Percentiles rank a stretch among this genome's conserved stretches.
Conservation (phyloP, 2,888 invertebrate genomes). For the Calameuta idolon region DNA sequence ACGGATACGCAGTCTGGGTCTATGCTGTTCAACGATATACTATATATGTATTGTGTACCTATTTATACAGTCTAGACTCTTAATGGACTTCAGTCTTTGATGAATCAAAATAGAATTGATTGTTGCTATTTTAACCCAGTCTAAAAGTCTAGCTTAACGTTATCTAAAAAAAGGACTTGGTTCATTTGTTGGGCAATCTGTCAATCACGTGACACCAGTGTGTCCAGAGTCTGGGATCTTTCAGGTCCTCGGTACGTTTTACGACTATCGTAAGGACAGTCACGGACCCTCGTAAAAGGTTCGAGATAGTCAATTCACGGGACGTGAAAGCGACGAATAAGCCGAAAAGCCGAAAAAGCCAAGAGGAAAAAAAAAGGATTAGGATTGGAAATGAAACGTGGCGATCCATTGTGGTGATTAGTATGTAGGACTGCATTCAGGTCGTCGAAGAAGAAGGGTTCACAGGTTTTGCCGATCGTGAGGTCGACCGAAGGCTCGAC, state of each 20-base stretch:
- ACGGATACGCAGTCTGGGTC: background rate
- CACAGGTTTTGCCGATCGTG: conserved; percentile 34
- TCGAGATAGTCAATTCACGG: background rate
- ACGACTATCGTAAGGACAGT: background rate
- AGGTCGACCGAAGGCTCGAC: conserved; percentile 22
- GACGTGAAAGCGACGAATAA: background rate
- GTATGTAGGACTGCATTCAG: conserved; percentile 28
- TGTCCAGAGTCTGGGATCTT: background rate
- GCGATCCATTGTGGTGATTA: conserved; percentile 19
- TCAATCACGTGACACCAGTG: background rate
- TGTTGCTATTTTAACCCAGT: background rate
- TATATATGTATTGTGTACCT: background rate
- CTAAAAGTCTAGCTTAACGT: background rate
- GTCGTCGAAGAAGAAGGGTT: conserved; percentile 12
- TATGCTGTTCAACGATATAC: background rate
- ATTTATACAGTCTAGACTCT: background rate
- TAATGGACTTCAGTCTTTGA: background rate
- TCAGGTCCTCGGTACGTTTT: background rate
- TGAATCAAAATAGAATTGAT: background rate
- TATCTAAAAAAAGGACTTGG: background rate
- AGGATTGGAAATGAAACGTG: background rate
- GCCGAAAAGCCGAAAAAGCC: background rate
- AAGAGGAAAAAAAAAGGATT: conserved; percentile 1
- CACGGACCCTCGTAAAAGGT: background rate
- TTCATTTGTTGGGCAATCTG: background rate